These are phyloP conservation scores for Encarsia formosa DNA, from an alignment of 2,888 invertebrate genomes.

Conservation along the genomic window DNA sequence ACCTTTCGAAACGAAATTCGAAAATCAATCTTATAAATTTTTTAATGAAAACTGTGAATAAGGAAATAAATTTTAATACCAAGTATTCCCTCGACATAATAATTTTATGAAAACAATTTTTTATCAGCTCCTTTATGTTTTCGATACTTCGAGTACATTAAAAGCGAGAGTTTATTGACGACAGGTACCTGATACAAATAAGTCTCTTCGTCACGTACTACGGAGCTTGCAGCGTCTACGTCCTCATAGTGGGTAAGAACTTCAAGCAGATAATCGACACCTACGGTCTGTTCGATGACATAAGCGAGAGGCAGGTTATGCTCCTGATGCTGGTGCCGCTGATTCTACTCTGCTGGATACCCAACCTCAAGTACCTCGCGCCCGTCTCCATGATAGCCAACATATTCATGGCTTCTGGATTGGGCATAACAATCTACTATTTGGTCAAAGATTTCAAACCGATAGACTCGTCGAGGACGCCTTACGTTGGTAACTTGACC, in stretches of 20 bases:
- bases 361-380: conserved; percentile 84
- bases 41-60: too few species aligned
- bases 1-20: too few species aligned
- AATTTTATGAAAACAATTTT: too few species aligned
- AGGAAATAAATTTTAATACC: too few species aligned
- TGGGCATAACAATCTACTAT: conserved; percentile 86
- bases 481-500: conserved; percentile 46
- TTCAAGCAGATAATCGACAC: conserved; percentile 68
- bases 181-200: conserved; percentile 65
- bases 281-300: conserved; percentile 55
- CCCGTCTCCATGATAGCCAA: conserved; percentile 93
- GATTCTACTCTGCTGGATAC: conserved; percentile 76
- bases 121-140: too few species aligned
- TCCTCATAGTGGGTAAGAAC: conserved; percentile 87
- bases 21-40: too few species aligned
- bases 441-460: conserved; percentile 65
- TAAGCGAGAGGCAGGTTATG: conserved; percentile 64
- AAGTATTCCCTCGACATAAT: too few species aligned
- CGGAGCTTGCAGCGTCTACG: conserved; percentile 95
- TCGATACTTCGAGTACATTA: too few species aligned
- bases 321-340: conserved; percentile 67
- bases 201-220: conserved; percentile 90
- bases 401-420: conserved; percentile 78
- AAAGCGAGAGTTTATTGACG: too few species aligned
- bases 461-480: conserved; percentile 40